These are phyloP conservation scores for Cydia amplana DNA, from an alignment of 1,140 invertebrate species.

Conservation along the genomic window DNA sequence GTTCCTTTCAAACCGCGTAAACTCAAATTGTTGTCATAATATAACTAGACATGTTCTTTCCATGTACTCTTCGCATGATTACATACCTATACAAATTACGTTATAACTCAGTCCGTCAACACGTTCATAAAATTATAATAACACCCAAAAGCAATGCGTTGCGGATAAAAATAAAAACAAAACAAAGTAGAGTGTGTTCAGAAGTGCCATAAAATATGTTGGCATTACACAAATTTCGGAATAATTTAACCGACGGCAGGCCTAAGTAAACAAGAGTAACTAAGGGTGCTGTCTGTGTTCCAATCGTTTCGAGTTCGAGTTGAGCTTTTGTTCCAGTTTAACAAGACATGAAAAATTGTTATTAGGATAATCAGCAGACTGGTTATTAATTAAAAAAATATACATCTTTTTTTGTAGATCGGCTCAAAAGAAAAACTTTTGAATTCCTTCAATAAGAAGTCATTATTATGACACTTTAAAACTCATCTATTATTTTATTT, in stretches of 20 bases:
- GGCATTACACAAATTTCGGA: conserved; percentile 50
- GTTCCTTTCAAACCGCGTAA: too few species aligned
- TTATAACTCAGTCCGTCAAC: neutral
- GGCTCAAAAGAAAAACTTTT: too few species aligned
- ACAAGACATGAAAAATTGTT: too few species aligned
- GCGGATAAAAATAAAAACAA: neutral
- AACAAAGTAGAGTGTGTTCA: conserved; percentile 22
- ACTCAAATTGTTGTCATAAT: too few species aligned
- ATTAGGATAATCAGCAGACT: too few species aligned
- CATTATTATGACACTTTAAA: too few species aligned
- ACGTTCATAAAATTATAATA: neutral
- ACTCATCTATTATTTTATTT: too few species aligned
- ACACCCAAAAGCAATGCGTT: neutral
- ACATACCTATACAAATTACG: neutral
- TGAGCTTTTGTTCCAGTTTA: too few species aligned
- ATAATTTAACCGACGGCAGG: conserved; percentile 52
- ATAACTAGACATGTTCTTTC: too few species aligned
- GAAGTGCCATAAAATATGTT: conserved; percentile 57
- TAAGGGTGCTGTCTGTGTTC: neutral
- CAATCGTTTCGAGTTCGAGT: neutral
- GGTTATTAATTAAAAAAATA: too few species aligned
- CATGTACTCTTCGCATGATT: neutral
- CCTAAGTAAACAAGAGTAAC: conserved; percentile 52
- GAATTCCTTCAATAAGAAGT: too few species aligned
- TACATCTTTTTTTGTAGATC: too few species aligned